Evolutionary conservation across 2,113 vertebrate species (phyloP).

Genomic region (Narcine bancroftii): DNA sequence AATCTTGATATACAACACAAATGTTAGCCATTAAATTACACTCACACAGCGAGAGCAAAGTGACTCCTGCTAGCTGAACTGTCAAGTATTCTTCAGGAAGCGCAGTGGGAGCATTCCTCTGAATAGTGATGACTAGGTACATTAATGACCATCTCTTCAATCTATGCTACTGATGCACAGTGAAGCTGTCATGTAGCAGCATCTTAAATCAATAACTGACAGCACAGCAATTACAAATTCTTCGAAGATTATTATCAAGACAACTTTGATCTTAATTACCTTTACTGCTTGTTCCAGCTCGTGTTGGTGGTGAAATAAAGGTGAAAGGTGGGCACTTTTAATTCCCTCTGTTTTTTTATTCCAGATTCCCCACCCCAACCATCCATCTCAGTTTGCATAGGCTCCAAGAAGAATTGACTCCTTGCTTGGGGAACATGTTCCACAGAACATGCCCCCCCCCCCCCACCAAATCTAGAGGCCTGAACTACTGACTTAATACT

Average conservation of each 20-base stretch:
- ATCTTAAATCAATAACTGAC: neutral
- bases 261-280: neutral
- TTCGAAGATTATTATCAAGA: neutral
- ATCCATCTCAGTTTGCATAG: neutral
- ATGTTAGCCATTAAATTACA: neutral
- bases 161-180: neutral
- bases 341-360: neutral
- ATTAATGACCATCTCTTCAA: neutral
- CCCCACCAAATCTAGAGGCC: no score
- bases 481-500: neutral
- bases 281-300: neutral
- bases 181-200: neutral
- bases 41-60: neutral
- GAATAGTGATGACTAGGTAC: neutral
- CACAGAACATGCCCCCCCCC: neutral
- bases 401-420: neutral
- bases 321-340: neutral
- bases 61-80: neutral
- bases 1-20: neutral
- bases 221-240: neutral
- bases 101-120: neutral
- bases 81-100: neutral
- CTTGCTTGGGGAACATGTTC: neutral
- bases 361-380: no score
- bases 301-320: neutral